phyloP scores from a whole-genome alignment of 1,140 invertebrate species.

The Battus philenor region DNA sequence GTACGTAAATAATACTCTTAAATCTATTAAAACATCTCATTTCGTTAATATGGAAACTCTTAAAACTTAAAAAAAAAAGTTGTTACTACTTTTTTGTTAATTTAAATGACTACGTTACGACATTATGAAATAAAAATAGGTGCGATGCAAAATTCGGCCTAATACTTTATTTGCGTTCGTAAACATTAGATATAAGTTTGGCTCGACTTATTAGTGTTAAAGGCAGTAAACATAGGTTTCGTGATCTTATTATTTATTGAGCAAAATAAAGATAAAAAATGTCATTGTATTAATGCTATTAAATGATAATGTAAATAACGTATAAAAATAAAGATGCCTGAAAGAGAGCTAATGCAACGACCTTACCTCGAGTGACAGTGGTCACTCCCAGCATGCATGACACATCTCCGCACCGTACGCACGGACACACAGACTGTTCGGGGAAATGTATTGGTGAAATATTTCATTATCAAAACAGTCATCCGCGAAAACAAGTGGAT shows the following conservation, averaged over 20 bases:
- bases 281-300: not conserved
- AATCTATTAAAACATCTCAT: too few species aligned
- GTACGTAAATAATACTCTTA: too few species aligned
- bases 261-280: not conserved
- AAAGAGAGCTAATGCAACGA: not conserved
- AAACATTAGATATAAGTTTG: too few species aligned
- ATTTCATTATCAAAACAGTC: constrained; percentile 15
- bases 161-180: not conserved
- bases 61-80: too few species aligned
- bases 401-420: constrained; percentile 17
- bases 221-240: too few species aligned
- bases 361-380: constrained; percentile 8
- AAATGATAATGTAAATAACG: too few species aligned
- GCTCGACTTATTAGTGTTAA: too few species aligned
- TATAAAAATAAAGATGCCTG: not conserved
- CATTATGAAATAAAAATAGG: too few species aligned
- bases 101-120: too few species aligned
- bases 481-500: constrained; percentile 7
- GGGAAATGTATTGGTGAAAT: constrained; percentile 12
- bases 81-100: too few species aligned
- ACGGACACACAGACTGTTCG: constrained; percentile 19
- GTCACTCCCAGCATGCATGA: constrained; percentile 20
- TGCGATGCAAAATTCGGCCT: too few species aligned
- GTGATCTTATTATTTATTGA: not conserved
- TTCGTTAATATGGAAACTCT: too few species aligned